phyloP scores from a whole-genome alignment of 2,888 invertebrate species.

The Caprella mutica region DNA sequence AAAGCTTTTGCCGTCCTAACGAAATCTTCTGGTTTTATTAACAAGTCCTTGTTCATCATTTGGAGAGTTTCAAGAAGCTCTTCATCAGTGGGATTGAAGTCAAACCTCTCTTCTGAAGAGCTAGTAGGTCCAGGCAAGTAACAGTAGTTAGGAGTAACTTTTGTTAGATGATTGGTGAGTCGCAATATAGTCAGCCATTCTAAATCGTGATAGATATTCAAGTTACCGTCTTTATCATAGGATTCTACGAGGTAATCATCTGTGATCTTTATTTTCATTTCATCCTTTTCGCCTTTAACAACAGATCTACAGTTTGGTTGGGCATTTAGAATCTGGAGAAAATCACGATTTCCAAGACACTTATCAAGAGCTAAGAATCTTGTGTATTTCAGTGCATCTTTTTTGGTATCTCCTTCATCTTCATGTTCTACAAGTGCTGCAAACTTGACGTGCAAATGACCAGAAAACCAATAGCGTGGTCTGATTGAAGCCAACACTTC shows the following conservation, averaged over 20 bases:
- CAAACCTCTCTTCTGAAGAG: constrained; percentile 47
- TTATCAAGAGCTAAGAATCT: constrained; percentile 94
- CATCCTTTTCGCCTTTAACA: too few species aligned
- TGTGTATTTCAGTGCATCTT: constrained; percentile 43
- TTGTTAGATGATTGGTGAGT: constrained; percentile 76
- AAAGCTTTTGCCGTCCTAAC: constrained; percentile 20
- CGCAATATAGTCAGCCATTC: constrained; percentile 86
- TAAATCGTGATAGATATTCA: constrained; percentile 60
- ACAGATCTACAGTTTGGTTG: too few species aligned
- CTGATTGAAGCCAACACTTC: constrained; percentile 66
- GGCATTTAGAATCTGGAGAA: constrained; percentile 62
- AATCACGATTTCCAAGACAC: constrained; percentile 76
- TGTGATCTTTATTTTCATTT: too few species aligned
- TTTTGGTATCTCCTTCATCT: background rate
- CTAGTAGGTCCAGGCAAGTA: constrained; percentile 73
- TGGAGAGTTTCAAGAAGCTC: constrained; percentile 55
- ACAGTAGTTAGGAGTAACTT: constrained; percentile 53
- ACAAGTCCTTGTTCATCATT: constrained; percentile 55
- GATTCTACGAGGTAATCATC: too few species aligned
- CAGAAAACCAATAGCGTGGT: constrained; percentile 91
- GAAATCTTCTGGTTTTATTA: constrained; percentile 58
- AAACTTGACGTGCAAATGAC: constrained; percentile 94
- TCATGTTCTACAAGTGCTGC: constrained; percentile 69
- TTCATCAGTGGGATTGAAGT: constrained; percentile 59
- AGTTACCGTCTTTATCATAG: background rate